A percentile compares a stretch with the other conserved stretches of the same genome.
Evolutionary conservation across 1,140 invertebrate species (phyloP).

Genomic region (Teleopsis dalmanni): DNA sequence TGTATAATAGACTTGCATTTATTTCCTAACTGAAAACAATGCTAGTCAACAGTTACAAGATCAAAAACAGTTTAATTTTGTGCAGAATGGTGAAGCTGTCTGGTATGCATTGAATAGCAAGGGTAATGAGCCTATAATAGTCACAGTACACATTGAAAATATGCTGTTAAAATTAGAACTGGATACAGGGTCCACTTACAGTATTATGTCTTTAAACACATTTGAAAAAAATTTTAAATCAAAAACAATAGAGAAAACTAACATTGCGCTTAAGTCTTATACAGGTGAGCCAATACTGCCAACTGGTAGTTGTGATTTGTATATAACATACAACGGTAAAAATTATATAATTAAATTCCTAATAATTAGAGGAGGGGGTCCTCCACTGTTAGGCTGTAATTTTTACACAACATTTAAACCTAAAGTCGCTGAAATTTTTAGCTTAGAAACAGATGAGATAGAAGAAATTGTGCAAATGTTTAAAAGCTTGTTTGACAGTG

Average conservation of each 20-base stretch:
- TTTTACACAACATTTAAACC: slow-evolving; percentile 4
- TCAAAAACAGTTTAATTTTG: no score
- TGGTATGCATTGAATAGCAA: not conserved
- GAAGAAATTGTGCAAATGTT: not conserved
- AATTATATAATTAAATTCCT: slow-evolving; percentile 10
- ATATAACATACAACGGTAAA: not conserved
- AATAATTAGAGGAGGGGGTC: slow-evolving; percentile 20
- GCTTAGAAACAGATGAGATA: not conserved
- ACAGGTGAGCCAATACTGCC: slow-evolving; percentile 1
- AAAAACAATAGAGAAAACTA: not conserved
- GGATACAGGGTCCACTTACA: slow-evolving; percentile 2
- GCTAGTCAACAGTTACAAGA: no score
- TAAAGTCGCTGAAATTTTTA: not conserved
- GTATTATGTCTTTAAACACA: not conserved
- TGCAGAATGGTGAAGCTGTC: not conserved
- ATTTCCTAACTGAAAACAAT: no score
- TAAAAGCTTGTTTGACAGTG: slow-evolving; percentile 3
- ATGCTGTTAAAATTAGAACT: not conserved
- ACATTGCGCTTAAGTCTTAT: not conserved
- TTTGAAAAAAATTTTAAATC: not conserved
- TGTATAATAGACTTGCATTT: no score
- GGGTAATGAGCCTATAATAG: not conserved
- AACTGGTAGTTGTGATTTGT: not conserved
- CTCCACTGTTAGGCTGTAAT: slow-evolving; percentile 19
- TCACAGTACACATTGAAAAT: not conserved